Conservation (phyloP, 2,888 invertebrate species). For the Tholera decimalis region DNA sequence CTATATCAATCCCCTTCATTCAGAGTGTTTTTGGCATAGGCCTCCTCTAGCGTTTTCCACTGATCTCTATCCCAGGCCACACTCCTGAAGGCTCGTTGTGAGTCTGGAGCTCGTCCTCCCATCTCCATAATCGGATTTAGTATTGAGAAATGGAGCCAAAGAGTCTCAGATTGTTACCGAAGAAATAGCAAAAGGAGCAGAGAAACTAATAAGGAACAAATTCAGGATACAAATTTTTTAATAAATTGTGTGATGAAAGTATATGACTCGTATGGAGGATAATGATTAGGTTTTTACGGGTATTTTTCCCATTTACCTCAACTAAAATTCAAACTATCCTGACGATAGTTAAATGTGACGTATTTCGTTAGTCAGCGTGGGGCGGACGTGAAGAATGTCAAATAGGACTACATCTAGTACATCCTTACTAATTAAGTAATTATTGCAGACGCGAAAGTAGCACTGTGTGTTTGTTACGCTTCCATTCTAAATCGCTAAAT, state of each 20-base stretch:
- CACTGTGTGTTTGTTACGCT: not conserved
- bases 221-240: not conserved
- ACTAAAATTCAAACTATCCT: constrained; percentile 19
- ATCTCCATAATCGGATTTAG: no score
- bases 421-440: not conserved
- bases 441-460: not conserved
- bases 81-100: no score
- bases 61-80: no score
- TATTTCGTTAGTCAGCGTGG: constrained; percentile 23
- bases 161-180: no score
- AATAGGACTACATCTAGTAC: constrained; percentile 11
- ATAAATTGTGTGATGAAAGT: not conserved
- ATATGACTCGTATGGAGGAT: no score
- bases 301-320: not conserved
- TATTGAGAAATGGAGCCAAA: no score
- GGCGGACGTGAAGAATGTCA: constrained; percentile 28
- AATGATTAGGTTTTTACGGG: not conserved
- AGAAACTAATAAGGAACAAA: no score
- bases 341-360: constrained; percentile 25
- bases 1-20: no score
- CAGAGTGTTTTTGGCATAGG: no score
- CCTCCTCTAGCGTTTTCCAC: no score
- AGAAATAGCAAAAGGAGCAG: no score
- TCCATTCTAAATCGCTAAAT: not conserved
- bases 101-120: no score